Evolutionary conservation across 2,888 invertebrate genomes (phyloP), one percentile per base, ranked within the genome.

Genomic region (Orthosia gracilis): DNA sequence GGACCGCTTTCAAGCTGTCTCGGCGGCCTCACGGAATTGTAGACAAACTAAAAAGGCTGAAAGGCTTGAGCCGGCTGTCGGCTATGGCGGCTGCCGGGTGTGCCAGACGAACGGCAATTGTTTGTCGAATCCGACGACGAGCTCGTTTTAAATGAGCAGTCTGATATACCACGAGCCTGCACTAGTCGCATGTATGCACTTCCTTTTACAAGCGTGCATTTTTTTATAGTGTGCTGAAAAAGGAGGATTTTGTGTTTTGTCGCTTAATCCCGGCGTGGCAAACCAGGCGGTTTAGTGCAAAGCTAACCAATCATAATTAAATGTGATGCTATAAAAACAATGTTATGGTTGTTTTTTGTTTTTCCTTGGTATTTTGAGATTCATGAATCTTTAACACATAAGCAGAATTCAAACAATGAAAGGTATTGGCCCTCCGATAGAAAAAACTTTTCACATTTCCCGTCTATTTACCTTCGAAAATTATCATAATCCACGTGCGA

Each of bases 1-100:
- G 83, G 88, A 82, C 89, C 91, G 92, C 92, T 94, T 94, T 92
- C 92, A 93, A 89, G 84, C 87, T 83, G 88, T 88, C 89, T 88
- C 89, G 88, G 89, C 73, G 85, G 85, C 88, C 89, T 87, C 73
- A 76, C 87, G 88, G 88, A 88, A 90, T 88, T 88, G 89, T 89
- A 89, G 87, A 89, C 89, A 89, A 91, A 90, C 89, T 89, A 89
- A 93, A 93, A 91, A 89, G 89, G 88, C 84, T 91, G 89, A 90
- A 91, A 89, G 85, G 78, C 78, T 81, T 78, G 76, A 77, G 72
- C 66, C 73, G 57, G 73, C 74, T 66, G 82, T 85, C 77, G 77
- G 81, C 45, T 45, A 45, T 4, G 61, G 61, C 61, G 45, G 59
- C 74, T 80, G 86, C 88, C 61, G 45, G 59, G 75, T 80, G 86